Percentiles rank a stretch among this genome's conserved stretches.
phyloP scores from a whole-genome alignment of 2,113 vertebrate species.

The Saguinus imperator region DNA sequence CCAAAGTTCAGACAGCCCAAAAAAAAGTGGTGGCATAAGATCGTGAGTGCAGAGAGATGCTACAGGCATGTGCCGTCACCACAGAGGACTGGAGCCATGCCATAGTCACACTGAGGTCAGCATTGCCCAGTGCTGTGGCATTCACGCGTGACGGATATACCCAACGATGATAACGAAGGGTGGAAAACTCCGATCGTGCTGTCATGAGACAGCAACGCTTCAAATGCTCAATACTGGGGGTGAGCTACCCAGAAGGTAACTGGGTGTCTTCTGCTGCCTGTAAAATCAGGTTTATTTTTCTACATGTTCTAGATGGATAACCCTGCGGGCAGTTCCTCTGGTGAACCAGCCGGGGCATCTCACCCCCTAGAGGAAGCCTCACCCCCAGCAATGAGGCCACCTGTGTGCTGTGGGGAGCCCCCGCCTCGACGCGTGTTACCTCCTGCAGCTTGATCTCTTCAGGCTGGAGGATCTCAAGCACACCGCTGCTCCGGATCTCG shows the following conservation, averaged over 20 bases:
- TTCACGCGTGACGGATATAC: rapidly evolving
- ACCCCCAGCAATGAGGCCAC: rapidly evolving
- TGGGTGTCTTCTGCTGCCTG: background rate
- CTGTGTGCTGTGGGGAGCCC: rapidly evolving
- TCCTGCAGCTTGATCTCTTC: slow-evolving; percentile 95
- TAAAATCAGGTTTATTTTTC: background rate
- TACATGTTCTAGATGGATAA: background rate
- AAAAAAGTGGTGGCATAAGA: background rate
- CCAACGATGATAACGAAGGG: rapidly evolving
- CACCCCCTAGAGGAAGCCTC: background rate
- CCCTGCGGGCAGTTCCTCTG: background rate
- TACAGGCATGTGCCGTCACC: too few species aligned
- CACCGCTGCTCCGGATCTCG: slow-evolving; percentile 89
- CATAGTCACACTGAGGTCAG: rapidly evolving
- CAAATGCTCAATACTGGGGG: rapidly evolving
- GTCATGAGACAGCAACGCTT: rapidly evolving
- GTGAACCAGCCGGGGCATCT: background rate
- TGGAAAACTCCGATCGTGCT: rapidly evolving
- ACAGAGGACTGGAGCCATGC: rapidly evolving
- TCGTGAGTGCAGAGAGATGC: rapidly evolving
- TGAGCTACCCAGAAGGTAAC: background rate
- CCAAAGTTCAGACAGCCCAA: background rate
- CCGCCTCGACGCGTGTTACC: slow-evolving; percentile 78
- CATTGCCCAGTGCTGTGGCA: rapidly evolving
- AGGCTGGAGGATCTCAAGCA: slow-evolving; percentile 88